Evolutionary conservation across 2,888 invertebrate species (phyloP).

Genomic region (Morpho achilles): DNA sequence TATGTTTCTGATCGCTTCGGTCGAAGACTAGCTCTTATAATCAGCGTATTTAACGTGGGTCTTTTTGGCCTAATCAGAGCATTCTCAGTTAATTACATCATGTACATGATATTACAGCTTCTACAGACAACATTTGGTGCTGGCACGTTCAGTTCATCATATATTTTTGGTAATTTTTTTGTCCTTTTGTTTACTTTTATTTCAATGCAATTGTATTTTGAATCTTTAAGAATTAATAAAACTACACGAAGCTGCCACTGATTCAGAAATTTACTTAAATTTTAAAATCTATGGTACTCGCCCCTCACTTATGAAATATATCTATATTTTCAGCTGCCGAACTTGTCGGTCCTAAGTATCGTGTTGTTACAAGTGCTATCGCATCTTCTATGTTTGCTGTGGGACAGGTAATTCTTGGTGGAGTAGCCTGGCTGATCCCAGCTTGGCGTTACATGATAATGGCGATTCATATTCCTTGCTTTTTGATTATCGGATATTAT

Average conservation of each 20-base stretch:
- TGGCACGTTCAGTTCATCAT: constrained; percentile 78
- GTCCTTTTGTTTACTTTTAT: no score
- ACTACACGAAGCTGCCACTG: no score
- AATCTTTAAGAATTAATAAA: no score
- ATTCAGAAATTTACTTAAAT: no score
- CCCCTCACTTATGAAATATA: no score
- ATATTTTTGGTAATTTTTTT: constrained; percentile 50
- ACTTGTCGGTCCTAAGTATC: constrained; percentile 84
- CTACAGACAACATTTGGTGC: constrained; percentile 74
- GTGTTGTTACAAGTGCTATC: constrained; percentile 84
- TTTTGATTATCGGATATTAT: constrained; percentile 82
- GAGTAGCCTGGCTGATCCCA: constrained; percentile 81
- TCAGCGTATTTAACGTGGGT: constrained; percentile 49
- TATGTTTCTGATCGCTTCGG: constrained; percentile 80
- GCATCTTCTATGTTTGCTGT: constrained; percentile 85
- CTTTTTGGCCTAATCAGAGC: constrained; percentile 73
- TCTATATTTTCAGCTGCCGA: constrained; percentile 69
- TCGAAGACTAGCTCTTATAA: constrained; percentile 54
- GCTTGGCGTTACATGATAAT: constrained; percentile 84
- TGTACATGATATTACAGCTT: constrained; percentile 75
- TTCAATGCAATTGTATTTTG: no score
- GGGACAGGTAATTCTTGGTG: constrained; percentile 83
- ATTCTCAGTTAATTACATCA: constrained; percentile 75
- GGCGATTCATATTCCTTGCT: constrained; percentile 82
- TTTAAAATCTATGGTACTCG: no score